Conservation (phyloP, 2,113 vertebrate species). For the Amblyopsis rosae region DNA sequence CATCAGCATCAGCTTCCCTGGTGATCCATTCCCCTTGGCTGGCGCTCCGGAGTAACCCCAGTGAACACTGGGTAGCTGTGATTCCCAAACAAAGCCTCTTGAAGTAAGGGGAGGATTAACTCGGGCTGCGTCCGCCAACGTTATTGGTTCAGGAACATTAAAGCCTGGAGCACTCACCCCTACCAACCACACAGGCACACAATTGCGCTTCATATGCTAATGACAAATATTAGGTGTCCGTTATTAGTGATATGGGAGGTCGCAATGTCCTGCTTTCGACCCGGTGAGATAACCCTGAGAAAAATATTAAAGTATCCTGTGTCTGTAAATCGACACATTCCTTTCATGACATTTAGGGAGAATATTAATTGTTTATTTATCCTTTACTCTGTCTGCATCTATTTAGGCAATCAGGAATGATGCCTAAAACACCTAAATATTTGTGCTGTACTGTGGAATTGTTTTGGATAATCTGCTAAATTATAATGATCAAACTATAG, state of each 20-base stretch:
- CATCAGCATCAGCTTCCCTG: slow-evolving; percentile 8
- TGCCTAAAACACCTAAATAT: no score
- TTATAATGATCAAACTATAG: no score
- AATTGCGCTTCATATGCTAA: slow-evolving; percentile 27
- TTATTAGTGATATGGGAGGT: background rate
- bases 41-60: slow-evolving; percentile 34
- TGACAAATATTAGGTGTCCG: background rate
- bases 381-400: no score
- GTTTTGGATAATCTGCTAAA: no score
- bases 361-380: no score
- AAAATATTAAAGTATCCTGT: no score
- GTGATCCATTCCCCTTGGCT: slow-evolving; percentile 43
- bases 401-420: no score
- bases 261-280: background rate
- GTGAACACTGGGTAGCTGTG: slow-evolving; percentile 36
- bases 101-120: slow-evolving; percentile 68
- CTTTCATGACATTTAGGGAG: no score
- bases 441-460: no score
- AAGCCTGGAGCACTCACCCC: slow-evolving; percentile 62
- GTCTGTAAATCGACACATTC: no score
- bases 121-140: slow-evolving; percentile 52
- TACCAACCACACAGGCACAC: slow-evolving; percentile 38
- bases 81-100: slow-evolving; percentile 70
- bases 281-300: no score
- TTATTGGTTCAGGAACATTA: slow-evolving; percentile 63